A percentile compares a stretch with the other conserved stretches of the same genome.
Evolutionary conservation across 2,888 invertebrate species (phyloP).

Genomic region (Conchocele bisecta): DNA sequence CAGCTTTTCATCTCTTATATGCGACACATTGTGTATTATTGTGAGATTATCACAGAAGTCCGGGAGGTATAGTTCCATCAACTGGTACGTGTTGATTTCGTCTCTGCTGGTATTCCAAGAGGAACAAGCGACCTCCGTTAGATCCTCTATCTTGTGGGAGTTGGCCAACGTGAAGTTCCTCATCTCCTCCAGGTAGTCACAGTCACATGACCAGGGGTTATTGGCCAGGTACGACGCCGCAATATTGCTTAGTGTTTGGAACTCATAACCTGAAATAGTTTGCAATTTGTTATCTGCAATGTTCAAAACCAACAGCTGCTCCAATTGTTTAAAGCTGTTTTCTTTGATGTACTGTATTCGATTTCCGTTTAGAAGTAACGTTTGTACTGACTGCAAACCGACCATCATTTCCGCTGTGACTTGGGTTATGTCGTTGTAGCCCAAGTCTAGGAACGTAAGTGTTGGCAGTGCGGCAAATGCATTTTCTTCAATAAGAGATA

Average conservation of each 20-base stretch:
- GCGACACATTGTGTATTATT: neutral
- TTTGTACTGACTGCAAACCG: constrained; percentile 51
- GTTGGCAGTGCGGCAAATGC: constrained; percentile 27
- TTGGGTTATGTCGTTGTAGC: constrained; percentile 31
- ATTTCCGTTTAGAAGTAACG: constrained; percentile 58
- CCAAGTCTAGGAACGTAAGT: constrained; percentile 23
- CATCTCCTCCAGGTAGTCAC: constrained; percentile 31
- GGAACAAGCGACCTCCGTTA: constrained; percentile 12
- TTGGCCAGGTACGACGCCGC: constrained; percentile 52
- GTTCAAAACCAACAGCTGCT: constrained; percentile 39
- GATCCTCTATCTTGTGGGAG: constrained; percentile 6
- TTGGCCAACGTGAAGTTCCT: constrained; percentile 6
- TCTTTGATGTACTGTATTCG: constrained; percentile 44
- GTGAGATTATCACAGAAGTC: constrained; percentile 24
- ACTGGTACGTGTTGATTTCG: neutral
- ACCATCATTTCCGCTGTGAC: constrained; percentile 54
- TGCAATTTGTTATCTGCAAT: constrained; percentile 55
- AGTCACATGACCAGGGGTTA: constrained; percentile 58
- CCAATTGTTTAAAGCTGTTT: constrained; percentile 49
- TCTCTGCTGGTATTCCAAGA: too few relatives aligned
- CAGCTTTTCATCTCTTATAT: neutral
- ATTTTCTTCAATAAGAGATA: constrained; percentile 9
- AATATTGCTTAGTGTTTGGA: constrained; percentile 32
- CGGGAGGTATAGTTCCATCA: constrained; percentile 6
- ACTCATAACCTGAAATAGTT: constrained; percentile 36